A percentile compares a stretch with the other conserved stretches of the same genome.
Conservation (phyloP, 2,888 invertebrate genomes). For the Eupsilia transversa region DNA sequence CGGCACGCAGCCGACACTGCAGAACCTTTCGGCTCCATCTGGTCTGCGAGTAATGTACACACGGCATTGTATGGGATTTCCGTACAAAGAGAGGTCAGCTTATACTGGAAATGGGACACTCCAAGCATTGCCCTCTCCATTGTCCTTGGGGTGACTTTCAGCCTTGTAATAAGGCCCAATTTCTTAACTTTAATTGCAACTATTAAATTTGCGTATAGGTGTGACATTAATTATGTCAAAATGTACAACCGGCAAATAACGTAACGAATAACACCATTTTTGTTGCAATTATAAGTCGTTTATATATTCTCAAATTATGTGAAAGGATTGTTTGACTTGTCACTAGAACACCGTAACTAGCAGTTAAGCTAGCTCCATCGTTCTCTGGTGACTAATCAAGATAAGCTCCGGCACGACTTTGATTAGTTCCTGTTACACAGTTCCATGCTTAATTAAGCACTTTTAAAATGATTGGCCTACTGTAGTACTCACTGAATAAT, state of each 20-base stretch:
- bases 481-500: not conserved
- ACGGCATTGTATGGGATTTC: no score
- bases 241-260: conserved; percentile 8
- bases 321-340: conserved; percentile 27
- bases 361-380: not conserved
- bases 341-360: not conserved
- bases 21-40: no score
- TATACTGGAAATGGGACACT: no score
- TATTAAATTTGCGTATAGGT: conserved; percentile 11
- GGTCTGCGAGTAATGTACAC: no score
- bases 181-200: conserved; percentile 20
- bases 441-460: conserved; percentile 12
- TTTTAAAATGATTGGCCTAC: conserved; percentile 12
- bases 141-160: no score
- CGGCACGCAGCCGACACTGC: no score
- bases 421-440: conserved; percentile 54
- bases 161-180: no score
- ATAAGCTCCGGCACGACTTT: conserved; percentile 42
- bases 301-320: conserved; percentile 11
- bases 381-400: conserved; percentile 36
- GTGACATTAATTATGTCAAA: conserved; percentile 20
- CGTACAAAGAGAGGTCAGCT: no score
- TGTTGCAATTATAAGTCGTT: conserved; percentile 9
- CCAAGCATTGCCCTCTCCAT: no score
- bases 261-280: conserved; percentile 1